Percentiles rank a stretch among this genome's conserved stretches.
phyloP scores from a whole-genome alignment of 2,888 invertebrate genomes.

The Cryptophagus acutangulus region DNA sequence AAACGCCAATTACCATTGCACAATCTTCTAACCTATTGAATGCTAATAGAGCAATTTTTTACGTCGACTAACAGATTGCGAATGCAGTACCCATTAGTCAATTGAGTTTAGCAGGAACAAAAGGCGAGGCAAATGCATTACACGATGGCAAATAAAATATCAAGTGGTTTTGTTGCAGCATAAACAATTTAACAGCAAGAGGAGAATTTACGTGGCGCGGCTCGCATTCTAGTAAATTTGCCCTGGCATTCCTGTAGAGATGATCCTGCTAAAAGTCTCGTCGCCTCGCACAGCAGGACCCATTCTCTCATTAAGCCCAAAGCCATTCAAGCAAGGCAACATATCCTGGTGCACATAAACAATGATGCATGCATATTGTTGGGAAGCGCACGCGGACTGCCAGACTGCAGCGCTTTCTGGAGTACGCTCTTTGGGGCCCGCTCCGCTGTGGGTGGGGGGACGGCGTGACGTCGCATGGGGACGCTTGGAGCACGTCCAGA shows the following conservation, averaged over 20 bases:
- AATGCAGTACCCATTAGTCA: no score
- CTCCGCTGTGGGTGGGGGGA: conserved; percentile 21
- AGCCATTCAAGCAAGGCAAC: conserved; percentile 31
- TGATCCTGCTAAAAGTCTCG: conserved; percentile 9
- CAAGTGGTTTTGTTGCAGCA: no score
- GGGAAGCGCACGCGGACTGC: conserved; percentile 20
- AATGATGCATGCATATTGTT: conserved; percentile 36
- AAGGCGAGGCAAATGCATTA: no score
- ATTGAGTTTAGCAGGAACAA: no score
- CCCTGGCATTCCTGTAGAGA: conserved; percentile 25
- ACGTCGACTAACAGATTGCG: no score
- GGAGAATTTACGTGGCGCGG: conserved; percentile 4
- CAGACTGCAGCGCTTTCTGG: conserved; percentile 19
- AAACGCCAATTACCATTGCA: no score
- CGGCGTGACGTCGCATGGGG: conserved; percentile 28
- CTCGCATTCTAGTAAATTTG: conserved; percentile 27
- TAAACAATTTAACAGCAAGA: neutral
- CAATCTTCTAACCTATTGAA: no score
- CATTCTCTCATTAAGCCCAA: conserved; percentile 30
- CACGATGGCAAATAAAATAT: no score
- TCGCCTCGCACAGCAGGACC: no score
- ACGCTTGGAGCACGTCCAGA: conserved; percentile 43
- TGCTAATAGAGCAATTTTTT: no score
- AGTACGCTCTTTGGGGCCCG: conserved; percentile 4
- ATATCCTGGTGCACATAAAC: conserved; percentile 37